Percentiles rank a stretch among this genome's conserved stretches.
These are phyloP conservation scores for cattle (Bos taurus) DNA, from an alignment of 2,113 vertebrate species.

Conservation along the genomic window ARS-UCD2.0 NC_037342.1:54806001-54806500, in stretches of 20 bases:
- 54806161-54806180: neutral
- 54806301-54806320: neutral
- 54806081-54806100: neutral
- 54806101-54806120: neutral
- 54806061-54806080: neutral
- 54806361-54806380: neutral
- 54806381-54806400: neutral
- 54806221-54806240: neutral
- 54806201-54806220: neutral
- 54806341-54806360: neutral
- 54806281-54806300: fast-evolving
- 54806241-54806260: neutral
- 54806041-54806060: neutral
- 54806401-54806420: neutral
- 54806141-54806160: neutral
- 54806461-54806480: neutral
- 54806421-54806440: neutral
- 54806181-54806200: neutral
- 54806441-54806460: neutral
- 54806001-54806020: neutral
- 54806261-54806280: neutral
- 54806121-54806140: neutral
- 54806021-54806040: fast-evolving
- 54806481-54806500: neutral
- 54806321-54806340: neutral